Evolutionary conservation across 2,888 invertebrate genomes (phyloP), one percentile per base, ranked within the genome.

Genomic region (Oconnorella tubifera): DNA sequence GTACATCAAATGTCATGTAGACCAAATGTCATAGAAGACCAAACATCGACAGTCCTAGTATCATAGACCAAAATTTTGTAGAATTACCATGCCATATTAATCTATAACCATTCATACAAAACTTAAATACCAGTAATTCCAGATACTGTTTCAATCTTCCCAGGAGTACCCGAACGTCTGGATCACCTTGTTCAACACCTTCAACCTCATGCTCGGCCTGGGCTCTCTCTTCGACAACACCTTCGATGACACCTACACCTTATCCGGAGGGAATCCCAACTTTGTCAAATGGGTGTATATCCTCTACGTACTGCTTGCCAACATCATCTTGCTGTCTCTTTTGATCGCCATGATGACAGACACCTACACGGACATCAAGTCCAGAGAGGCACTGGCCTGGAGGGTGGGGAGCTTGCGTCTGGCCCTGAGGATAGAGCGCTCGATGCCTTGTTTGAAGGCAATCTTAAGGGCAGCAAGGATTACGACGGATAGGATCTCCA

Each of bases 131-230:
- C n/a, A n/a, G n/a, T n/a, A n/a, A n/a, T n/a, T n/a, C n/a, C n/a
- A n/a, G n/a, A n/a, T n/a, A n/a, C n/a, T n/a, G n/a, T n/a, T n/a
- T n/a, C n/a, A n/a, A n/a, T n/a, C n/a, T n/a, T n/a, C n/a, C n/a
- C n/a, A n/a, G n/a, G 68, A 67, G 6, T 77, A 75, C 63, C 62
- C 71, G 0, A 71, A 68, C 14, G 70, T 75, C 0, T 70, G 72
- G 14, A 70, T 76, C 63, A 77, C 80, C 0, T 65, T 78, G 6
- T 81, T 78, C 65, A 65, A 75, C 25, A 70, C 75, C 3, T 80
- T 80, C 64, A 79, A 79, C 67, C 67, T 79, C 64, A 77, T 80
- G 79, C 69, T 81, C 1, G 81, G 81, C 1, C 78, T 77, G 75
- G 77, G 67, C 0, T 75, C 76, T 56, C 75, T 78, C 59, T 74